Evolutionary conservation across 2,113 vertebrate species (phyloP), one percentile per base, ranked within the genome.

Genomic region (Bombycilla garrulus): DNA sequence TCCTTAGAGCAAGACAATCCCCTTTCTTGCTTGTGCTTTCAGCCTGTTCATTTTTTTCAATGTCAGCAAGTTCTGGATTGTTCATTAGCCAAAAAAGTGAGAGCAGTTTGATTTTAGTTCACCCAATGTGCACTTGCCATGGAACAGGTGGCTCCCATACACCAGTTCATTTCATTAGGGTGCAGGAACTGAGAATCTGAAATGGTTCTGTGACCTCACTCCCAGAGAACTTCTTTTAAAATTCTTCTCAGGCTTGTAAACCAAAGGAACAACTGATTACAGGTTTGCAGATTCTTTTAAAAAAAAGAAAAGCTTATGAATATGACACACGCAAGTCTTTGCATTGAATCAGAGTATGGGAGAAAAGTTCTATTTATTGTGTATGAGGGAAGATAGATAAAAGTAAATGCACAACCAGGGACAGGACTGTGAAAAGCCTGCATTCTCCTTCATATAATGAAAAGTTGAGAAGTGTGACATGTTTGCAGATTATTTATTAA

Each of bases 401-500:
- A 93, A 88, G 65, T 40, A 86, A 88, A 73, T 47, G 47, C 50
- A 86, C 28, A 47, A 14, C 2, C 33, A 31, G 57, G 33, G 28
- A 54, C 24, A 38, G 65, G 89, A 33, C 42, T 56, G 45, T 40
- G 45, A 85, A 67, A 78, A 90, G 54, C 33, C 67, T 65, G 25
- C 54, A 57, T 58, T 72, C 51, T 72, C n/a, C 42, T 25, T 31
- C 81, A 89, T 74, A 91, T 67, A 95, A 79, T 72, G 77, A 95
- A 89, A 95, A 93, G 40, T 51, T 38, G 20, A 92, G 48, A 93
- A 93, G 53, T 81, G 47, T 90, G 79, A 66, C 64, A 85, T 73
- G 66, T 88, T 92, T 94, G 53, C 74, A 96, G 66, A 86, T 88
- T 94, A 92, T 92, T 93, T 96, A 93, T 97, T 96, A 93, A 94